Percentiles rank a stretch among this genome's conserved stretches.
phyloP scores from a whole-genome alignment of 1,140 invertebrate species.

The Euborellia annulipes region DNA sequence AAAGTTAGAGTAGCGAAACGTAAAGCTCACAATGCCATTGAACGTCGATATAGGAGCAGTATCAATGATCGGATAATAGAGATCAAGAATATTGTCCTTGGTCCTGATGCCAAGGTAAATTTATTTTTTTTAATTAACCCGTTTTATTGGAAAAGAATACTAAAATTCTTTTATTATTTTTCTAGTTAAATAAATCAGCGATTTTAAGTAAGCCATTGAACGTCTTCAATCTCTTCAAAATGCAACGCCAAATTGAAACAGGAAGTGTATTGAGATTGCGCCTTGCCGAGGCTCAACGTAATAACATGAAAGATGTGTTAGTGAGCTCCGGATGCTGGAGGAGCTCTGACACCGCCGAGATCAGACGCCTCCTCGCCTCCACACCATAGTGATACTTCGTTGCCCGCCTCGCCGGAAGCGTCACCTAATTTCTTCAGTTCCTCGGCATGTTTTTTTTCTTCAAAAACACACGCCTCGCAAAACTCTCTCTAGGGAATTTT shows the following conservation, averaged over 20 bases:
- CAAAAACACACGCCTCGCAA: too few species aligned
- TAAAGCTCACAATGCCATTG: slow-evolving; percentile 95
- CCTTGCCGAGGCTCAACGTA: too few species aligned
- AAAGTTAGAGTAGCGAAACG: slow-evolving; percentile 66
- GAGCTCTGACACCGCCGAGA: slow-evolving; percentile 33
- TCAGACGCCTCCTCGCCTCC: slow-evolving; percentile 41
- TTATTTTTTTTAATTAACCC: neutral
- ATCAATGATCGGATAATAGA: slow-evolving; percentile 99
- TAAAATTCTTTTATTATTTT: slow-evolving; percentile 20
- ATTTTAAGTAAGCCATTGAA: slow-evolving; percentile 90
- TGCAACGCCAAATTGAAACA: slow-evolving; percentile 71
- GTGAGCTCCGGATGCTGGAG: slow-evolving; percentile 22
- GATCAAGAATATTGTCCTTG: slow-evolving; percentile 89
- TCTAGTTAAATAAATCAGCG: slow-evolving; percentile 89
- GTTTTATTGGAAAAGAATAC: slow-evolving; percentile 2
- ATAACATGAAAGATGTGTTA: slow-evolving; percentile 11
- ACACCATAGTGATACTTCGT: slow-evolving; percentile 43
- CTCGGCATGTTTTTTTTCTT: too few species aligned
- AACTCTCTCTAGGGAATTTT: too few species aligned
- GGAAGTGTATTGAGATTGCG: slow-evolving; percentile 36
- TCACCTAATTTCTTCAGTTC: slow-evolving; percentile 7
- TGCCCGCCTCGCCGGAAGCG: slow-evolving; percentile 44
- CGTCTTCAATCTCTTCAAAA: slow-evolving; percentile 81
- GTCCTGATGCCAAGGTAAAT: slow-evolving; percentile 75
- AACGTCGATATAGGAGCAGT: slow-evolving; percentile 91